Base-by-base conservation (phyloP, 1,140 invertebrate genomes). In the Ctenoplectra terminalis region DNA sequence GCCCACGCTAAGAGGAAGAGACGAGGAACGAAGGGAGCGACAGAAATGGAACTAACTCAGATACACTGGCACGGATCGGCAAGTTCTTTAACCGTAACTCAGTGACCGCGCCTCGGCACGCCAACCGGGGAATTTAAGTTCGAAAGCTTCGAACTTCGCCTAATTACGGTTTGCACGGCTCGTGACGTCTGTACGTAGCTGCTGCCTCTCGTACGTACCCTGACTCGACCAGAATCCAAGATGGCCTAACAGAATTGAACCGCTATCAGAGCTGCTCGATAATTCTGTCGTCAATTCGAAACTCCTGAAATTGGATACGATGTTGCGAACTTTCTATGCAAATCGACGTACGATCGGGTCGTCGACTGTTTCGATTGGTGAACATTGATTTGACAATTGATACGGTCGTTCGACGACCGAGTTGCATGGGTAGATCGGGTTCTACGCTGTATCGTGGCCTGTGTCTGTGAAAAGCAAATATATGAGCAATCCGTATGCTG, bases 21-120 rank as follows among this genome's bases (percentile, higher is more conserved):
- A n/a, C 52, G 23, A 56, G n/a, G 23, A 11, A 40, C n/a, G n/a
- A 40, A 50, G 43, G 15, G 7, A 52, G 17, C 50, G 17, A 34
- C 46, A n/a, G 67, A 34, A 15, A 26, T 13, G 50, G 37, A 81
- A 63, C 60, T 73, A 78, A 86, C 54, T 85, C 66, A 82, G 82
- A 86, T 63, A 81, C 52, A 54, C 46, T 31, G 34, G n/a, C 64
- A 46, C n/a, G 8, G 79, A 63, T 80, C 75, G 46, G 34, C 70
- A 80, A 83, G 70, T 87, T 87, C 84, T 87, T 87, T 80, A 83
- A 85, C 86, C 56, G 81, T 76, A 86, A 87, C 80, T 82, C 69
- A 83, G 58, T 67, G 84, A 77, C 80, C 79, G 71, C 54, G 63
- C 52, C 70, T 56, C 20, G 46, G 56, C 31, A 77, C 56, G 77